Evolutionary conservation across 1,140 invertebrate species (phyloP).

Genomic region (Cotesia typhae): DNA sequence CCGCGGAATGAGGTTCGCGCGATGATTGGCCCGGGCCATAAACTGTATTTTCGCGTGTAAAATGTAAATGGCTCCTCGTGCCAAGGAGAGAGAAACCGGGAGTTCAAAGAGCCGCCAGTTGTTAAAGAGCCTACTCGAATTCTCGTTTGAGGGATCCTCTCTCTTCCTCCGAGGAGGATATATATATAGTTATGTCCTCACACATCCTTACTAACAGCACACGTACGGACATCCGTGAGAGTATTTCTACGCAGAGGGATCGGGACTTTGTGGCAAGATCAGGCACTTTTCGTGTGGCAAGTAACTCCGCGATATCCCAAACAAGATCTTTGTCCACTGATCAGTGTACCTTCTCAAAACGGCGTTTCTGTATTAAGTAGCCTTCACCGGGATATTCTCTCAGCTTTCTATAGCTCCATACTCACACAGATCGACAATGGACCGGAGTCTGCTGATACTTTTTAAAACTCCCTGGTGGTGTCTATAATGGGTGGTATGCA

Average conservation of each 20-base stretch:
- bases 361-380: too few species aligned
- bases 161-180: neutral
- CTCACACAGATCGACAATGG: too few species aligned
- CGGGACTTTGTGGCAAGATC: neutral
- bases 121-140: conserved; percentile 59
- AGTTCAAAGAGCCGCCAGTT: conserved; percentile 64
- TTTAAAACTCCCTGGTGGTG: neutral
- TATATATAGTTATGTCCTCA: neutral
- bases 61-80: conserved; percentile 60
- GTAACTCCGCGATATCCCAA: conserved; percentile 14
- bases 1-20: conserved; percentile 44
- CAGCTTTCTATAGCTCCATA: too few species aligned
- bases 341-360: neutral
- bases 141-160: conserved; percentile 40
- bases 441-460: too few species aligned
- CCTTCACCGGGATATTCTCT: too few species aligned
- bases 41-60: conserved; percentile 62
- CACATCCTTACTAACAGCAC: conserved; percentile 13
- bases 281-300: conserved; percentile 29
- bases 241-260: conserved; percentile 1
- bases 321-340: conserved; percentile 21
- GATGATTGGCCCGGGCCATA: conserved; percentile 59
- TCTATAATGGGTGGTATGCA: conserved; percentile 21
- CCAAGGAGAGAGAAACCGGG: conserved; percentile 41
- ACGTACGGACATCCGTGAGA: conserved; percentile 4